Evolutionary conservation across 2,888 invertebrate species (phyloP), one percentile per base, ranked within the genome.

Genomic region (Andrena chrysosceles): DNA sequence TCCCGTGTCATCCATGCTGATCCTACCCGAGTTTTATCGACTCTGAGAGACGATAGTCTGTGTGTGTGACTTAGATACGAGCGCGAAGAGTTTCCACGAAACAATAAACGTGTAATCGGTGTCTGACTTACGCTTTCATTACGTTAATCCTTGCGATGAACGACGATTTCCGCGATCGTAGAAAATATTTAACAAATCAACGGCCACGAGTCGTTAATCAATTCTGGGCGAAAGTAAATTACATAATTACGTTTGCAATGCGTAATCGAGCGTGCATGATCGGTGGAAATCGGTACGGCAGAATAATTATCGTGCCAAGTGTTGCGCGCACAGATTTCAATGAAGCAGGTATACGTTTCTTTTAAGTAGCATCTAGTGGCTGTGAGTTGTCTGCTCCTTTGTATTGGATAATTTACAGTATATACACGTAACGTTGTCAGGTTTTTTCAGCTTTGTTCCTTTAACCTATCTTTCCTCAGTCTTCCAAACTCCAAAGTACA

Each of bases 221-320:
- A 16, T 42, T 16, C 10, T 7, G 1, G 62, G 42, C 29, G 3
- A 31, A 23, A 7, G 6, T 16, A 10, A 63, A 76, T 71, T 71
- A 54, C 42, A 71, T 71, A 76, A 76, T 76, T 76, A 63, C 56
- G 62, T 42, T 63, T 31, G 63, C 35, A 63, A 60, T 70, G 16
- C 6, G 26, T 13, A 75, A 35, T 49, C 10, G 8, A 16, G 20
- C n/a, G 29, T 3, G 31, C 10, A 63, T n/a, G n/a, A n/a, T 71
- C 54, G 62, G 26, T 63, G 62, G 4, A 29, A 56, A 56, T 56
- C 10, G 23, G 23, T 10, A 6, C 1, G 42, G 20, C 33, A 35
- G 13, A 54, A 54, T 13, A 42, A 76, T 56, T 63, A 31, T 72
- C 72, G 23, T n/a, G 35, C 35, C 20, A 35, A 20, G 35, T 10